Evolutionary conservation across 1,140 invertebrate species (phyloP), one percentile per base, ranked within the genome.

Genomic region (Papilio xuthus): DNA sequence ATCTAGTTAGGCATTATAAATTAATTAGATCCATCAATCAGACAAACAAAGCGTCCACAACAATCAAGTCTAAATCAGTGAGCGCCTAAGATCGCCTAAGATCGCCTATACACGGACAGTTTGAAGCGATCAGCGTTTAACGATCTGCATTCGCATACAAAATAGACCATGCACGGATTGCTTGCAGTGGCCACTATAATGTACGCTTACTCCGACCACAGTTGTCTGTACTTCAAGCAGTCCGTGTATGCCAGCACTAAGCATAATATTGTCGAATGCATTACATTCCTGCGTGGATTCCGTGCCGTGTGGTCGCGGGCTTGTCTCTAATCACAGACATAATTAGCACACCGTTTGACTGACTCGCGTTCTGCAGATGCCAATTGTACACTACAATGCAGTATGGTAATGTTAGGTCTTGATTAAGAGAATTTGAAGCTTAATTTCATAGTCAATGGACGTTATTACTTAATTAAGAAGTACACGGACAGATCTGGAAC

Each of bases 11-110:
- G 23, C 12, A 63, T 63, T 63, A 63, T 28, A 63, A 63, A 63
- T 63, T 63, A 63, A 63, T 63, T 63, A 63, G 23, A 13, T 63
- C 60, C 60, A 63, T 63, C 60, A 63, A 63, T 63, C 60, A 63
- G 60, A 63, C 60, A 63, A 63, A 63, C 60, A 63, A 63, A 63
- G 60, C 60, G 23, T 63, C 12, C 56, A 26, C 60, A 26, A 63
- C 60, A 63, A 63, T 63, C 12, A 63, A 3, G 26, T 63, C 23
- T 63, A 6, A 28, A 23, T 26, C 53, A 56, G n/a, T n/a, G n/a
- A n/a, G n/a, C n/a, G n/a, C n/a, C n/a, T n/a, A n/a, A 1, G 56
- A 60, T 9, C 56, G 2, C 26, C 8, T 60, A 53, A 53, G 50
- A 50, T 7, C 18, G 18, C 15, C 18, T 15, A 50, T 50, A 50